phyloP scores from a whole-genome alignment of 2,888 invertebrate genomes.

The Rhagium mordax region DNA sequence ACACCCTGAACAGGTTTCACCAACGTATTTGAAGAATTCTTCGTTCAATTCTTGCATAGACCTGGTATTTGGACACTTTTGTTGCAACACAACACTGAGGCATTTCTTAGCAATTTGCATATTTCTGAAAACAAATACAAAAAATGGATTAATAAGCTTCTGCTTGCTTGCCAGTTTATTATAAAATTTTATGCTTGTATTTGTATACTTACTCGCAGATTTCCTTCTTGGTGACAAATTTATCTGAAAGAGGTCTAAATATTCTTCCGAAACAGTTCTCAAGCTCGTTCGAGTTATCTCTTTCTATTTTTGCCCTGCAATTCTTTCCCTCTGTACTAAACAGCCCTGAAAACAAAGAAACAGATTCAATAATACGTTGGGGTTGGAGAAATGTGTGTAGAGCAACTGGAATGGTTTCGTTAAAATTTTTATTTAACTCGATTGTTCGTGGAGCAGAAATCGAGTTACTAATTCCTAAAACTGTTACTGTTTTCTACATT shows the following conservation, averaged over 20 bases:
- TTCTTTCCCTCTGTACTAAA: slow-evolving; percentile 32
- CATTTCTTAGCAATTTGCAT: slow-evolving; percentile 39
- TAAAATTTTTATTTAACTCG: too few species aligned
- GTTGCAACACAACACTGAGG: slow-evolving; percentile 24
- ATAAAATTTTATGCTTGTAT: too few species aligned
- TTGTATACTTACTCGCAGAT: slow-evolving; percentile 49
- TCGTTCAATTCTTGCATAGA: slow-evolving; percentile 41
- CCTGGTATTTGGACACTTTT: slow-evolving; percentile 36
- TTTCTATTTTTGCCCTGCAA: slow-evolving; percentile 32
- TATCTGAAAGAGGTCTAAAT: slow-evolving; percentile 40
- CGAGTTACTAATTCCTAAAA: too few species aligned
- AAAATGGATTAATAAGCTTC: not conserved
- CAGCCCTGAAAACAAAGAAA: slow-evolving; percentile 40
- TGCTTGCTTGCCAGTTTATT: too few species aligned
- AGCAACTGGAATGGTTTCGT: too few species aligned
- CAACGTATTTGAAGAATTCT: slow-evolving; percentile 43
- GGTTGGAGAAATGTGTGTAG: not conserved
- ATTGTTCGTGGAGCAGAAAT: too few species aligned
- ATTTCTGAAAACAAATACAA: slow-evolving; percentile 38
- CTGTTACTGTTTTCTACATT: too few species aligned
- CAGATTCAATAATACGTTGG: not conserved
- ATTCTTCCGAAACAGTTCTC: slow-evolving; percentile 42
- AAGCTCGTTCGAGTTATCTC: slow-evolving; percentile 12
- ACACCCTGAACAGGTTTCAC: slow-evolving; percentile 47
- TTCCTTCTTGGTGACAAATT: slow-evolving; percentile 35